Percentiles rank a stretch among this genome's conserved stretches.
These are phyloP conservation scores for Hippocampus guttulatus DNA, from an alignment of 2,113 vertebrate genomes.

Conservation along the genomic window DNA sequence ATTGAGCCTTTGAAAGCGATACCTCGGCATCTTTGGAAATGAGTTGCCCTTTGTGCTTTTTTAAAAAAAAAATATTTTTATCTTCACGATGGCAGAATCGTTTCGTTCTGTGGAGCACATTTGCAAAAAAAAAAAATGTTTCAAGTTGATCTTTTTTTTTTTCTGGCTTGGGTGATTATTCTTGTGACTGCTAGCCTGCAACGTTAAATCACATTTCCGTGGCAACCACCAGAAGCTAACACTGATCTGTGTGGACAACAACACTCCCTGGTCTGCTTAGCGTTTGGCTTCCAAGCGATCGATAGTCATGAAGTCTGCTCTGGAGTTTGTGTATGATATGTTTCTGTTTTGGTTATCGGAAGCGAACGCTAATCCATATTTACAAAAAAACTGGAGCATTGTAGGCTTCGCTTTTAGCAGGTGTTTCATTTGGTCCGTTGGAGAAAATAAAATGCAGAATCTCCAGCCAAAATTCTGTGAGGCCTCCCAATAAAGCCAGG, in stretches of 20 bases:
- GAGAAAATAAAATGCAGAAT: too few species aligned
- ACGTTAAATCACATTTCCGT: background rate
- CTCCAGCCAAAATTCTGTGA: too few species aligned
- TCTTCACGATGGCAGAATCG: background rate
- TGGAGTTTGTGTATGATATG: too few species aligned
- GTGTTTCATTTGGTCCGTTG: too few species aligned
- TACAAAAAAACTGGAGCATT: too few species aligned
- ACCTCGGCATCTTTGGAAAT: slow-evolving; percentile 11
- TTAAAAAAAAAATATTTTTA: too few species aligned
- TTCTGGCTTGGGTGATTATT: background rate
- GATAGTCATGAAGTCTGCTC: background rate
- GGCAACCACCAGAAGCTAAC: background rate
- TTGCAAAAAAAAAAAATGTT: background rate
- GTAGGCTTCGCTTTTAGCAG: background rate
- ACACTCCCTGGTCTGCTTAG: background rate
- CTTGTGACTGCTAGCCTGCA: background rate
- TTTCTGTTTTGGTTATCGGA: too few species aligned
- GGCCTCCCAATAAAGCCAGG: too few species aligned
- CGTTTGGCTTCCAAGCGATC: background rate
- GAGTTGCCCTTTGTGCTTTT: slow-evolving; percentile 4
- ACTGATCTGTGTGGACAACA: background rate
- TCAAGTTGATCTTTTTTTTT: background rate
- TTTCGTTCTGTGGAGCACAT: background rate
- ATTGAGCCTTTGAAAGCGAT: slow-evolving; percentile 8
- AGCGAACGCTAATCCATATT: too few species aligned